Conservation (phyloP, 1,140 invertebrate genomes). For the Cephus cinctus region DNA sequence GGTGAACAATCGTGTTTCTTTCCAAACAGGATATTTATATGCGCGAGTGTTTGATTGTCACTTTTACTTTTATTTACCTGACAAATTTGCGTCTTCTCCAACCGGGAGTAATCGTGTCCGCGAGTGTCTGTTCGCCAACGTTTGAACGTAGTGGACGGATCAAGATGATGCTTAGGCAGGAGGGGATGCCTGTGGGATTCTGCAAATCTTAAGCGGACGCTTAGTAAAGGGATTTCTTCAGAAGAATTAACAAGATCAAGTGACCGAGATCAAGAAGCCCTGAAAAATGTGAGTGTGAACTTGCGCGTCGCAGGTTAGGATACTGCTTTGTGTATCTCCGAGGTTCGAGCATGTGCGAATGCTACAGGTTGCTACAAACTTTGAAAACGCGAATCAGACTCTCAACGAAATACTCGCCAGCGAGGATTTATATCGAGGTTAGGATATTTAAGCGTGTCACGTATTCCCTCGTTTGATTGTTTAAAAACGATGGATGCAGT, state of each 20-base stretch:
- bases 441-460: too few relatives aligned
- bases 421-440: constrained; percentile 12
- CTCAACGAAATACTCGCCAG: background rate
- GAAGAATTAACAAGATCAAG: constrained; percentile 38
- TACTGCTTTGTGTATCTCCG: constrained; percentile 16
- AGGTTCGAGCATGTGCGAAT: constrained; percentile 14
- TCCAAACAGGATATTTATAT: too few relatives aligned
- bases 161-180: background rate
- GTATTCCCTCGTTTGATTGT: too few relatives aligned
- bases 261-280: constrained; percentile 43
- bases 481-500: too few relatives aligned
- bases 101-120: background rate
- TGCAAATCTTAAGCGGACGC: constrained; percentile 7
- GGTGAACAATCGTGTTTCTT: too few relatives aligned
- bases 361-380: constrained; percentile 9
- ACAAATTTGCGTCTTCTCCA: too few relatives aligned
- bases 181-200: constrained; percentile 3
- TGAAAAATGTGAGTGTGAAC: constrained; percentile 39
- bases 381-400: background rate
- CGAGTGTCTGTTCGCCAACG: background rate
- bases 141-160: background rate
- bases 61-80: too few relatives aligned
- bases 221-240: constrained; percentile 13
- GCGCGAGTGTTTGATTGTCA: too few relatives aligned
- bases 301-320: constrained; percentile 12